Conservation (phyloP, 2,113 vertebrate species). For the Pelecanoides urinatrix region DNA sequence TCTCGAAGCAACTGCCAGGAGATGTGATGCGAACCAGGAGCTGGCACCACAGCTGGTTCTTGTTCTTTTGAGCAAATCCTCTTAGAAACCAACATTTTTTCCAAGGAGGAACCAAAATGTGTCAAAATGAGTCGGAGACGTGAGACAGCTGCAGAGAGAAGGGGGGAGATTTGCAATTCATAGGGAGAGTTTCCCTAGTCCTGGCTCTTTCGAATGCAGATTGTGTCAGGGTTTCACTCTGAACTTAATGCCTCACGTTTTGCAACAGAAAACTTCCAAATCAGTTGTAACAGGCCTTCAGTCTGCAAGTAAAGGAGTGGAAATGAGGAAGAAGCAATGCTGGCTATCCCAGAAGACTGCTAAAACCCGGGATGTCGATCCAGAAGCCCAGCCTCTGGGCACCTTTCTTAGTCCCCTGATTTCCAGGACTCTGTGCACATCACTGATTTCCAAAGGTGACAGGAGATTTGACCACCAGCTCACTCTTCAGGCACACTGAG, state of each 20-base stretch:
- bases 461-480: not conserved
- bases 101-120: not conserved
- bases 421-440: not conserved
- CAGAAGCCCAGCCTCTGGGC: not conserved
- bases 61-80: not conserved
- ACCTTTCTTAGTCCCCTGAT: not conserved
- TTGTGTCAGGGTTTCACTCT: not conserved
- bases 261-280: not conserved
- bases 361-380: not conserved
- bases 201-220: not conserved
- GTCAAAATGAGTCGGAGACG: not conserved
- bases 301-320: not conserved
- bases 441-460: not conserved
- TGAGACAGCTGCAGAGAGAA: not conserved
- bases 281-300: not conserved
- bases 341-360: not conserved
- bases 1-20: not conserved
- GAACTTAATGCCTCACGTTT: not conserved
- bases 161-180: not conserved
- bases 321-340: not conserved
- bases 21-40: accelerated
- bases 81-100: not conserved
- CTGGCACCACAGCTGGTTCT: not conserved
- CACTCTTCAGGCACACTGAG: not conserved
- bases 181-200: not conserved